These are phyloP conservation scores for Plumapathes pennacea DNA, from an alignment of 92 coral and sea anemone genomes.

Conservation along the genomic window DNA sequence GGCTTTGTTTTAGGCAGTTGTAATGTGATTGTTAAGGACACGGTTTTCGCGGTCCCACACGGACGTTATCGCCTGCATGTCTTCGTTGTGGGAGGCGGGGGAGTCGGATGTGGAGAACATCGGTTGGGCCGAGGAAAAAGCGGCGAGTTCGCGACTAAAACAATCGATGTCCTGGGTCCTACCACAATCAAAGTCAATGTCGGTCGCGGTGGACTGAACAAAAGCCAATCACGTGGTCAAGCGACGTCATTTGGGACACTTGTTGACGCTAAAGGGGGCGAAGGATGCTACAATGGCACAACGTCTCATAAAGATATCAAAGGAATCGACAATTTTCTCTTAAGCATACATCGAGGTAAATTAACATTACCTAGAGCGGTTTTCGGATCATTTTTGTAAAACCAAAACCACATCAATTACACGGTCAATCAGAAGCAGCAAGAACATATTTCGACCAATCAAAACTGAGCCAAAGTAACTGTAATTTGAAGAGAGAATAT, in stretches of 20 bases:
- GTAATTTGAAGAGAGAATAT: too few species aligned
- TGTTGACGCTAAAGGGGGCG: conserved; percentile 13
- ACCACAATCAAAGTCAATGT: conserved; percentile 24
- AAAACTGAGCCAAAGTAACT: too few species aligned
- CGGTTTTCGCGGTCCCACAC: conserved; percentile 13
- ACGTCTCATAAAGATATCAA: too few species aligned
- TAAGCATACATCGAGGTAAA: too few species aligned
- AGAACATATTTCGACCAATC: too few species aligned
- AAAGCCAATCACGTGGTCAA: conserved; percentile 5
- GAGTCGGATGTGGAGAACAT: conserved; percentile 32
- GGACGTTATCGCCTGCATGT: conserved; percentile 32
- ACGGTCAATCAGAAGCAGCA: too few species aligned
- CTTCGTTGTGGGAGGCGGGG: conserved; percentile 52
- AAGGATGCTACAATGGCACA: conserved; percentile 3
- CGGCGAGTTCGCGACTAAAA: conserved; percentile 12
- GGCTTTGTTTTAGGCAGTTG: too few species aligned
- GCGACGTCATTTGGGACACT: conserved; percentile 13
- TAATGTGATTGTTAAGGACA: neutral
- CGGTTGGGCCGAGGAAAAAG: conserved; percentile 13
- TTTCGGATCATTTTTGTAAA: too few species aligned
- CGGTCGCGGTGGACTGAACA: conserved; percentile 39
- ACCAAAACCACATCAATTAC: too few species aligned
- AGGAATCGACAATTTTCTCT: too few species aligned
- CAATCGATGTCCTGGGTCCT: conserved; percentile 6
- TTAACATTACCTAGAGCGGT: too few species aligned